Percentiles rank a stretch among this genome's conserved stretches.
Conservation (phyloP, 2,888 invertebrate species). For the Drosophila prostipennis region DNA sequence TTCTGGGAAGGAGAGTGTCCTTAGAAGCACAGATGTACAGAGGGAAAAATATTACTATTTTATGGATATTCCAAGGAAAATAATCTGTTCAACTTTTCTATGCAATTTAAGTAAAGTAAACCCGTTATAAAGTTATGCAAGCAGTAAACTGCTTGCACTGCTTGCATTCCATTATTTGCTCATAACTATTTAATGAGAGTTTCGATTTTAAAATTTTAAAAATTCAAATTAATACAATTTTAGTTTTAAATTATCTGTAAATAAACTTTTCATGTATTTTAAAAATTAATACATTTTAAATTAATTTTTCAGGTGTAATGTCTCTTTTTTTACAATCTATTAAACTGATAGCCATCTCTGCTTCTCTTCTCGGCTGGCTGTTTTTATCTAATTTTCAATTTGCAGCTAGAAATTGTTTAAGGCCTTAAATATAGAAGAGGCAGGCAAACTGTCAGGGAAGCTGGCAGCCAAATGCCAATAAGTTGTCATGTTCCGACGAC, state of each 20-base stretch:
- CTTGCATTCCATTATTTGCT: too few species aligned
- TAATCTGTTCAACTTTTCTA: too few species aligned
- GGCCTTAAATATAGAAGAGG: slow-evolving; percentile 13
- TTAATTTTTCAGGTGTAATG: not conserved
- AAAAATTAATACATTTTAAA: too few species aligned
- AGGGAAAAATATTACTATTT: not conserved
- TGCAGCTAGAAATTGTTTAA: slow-evolving; percentile 37
- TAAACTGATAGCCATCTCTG: slow-evolving; percentile 1
- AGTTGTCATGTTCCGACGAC: slow-evolving; percentile 56
- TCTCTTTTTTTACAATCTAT: not conserved
- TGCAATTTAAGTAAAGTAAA: too few species aligned
- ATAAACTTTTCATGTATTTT: too few species aligned
- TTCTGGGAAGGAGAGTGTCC: slow-evolving; percentile 2
- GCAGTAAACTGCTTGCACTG: too few species aligned
- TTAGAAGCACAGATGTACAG: not conserved
- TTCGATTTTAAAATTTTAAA: too few species aligned
- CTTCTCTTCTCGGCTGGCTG: not conserved
- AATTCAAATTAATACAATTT: too few species aligned
- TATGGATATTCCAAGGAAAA: too few species aligned
- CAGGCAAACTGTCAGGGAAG: slow-evolving; percentile 15
- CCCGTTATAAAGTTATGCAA: too few species aligned
- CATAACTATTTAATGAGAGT: too few species aligned
- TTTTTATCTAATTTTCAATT: slow-evolving; percentile 49
- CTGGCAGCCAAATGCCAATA: slow-evolving; percentile 54
- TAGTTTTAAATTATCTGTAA: too few species aligned